Evolutionary conservation across 1,140 invertebrate genomes (phyloP), one percentile per base, ranked within the genome.

Genomic region (Heliothis virescens): DNA sequence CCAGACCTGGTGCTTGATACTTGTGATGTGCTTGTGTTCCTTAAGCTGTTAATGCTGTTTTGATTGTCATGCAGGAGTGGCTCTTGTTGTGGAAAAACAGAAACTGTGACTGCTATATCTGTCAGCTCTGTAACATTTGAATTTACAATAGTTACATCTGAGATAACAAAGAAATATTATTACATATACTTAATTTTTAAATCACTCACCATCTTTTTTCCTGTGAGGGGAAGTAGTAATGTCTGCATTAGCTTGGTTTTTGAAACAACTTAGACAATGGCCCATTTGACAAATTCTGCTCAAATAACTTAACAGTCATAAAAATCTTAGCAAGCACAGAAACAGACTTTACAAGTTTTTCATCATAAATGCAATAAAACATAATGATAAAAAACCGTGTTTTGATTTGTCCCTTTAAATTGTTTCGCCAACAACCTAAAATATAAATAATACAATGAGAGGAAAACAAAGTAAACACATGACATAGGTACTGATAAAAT

Each of bases 261-360:
- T 96, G 91, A 97, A 97, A 94, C 97, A 97, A 90, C 96, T 96
- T 89, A 96, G 95, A 95, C 96, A 97, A 95, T 97, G 97, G 96
- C 96, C 96, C 97, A 97, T 97, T 97, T 95, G 96, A 96, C 87
- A 95, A 86, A 89, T 85, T 88, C 81, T 89, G 69, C 78, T 83
- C 72, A 63, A 86, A 83, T 87, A 80, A 85, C 80, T 83, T 90
- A 82, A 85, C 81, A 90, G 84, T 86, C 87, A 89, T 90, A 90
- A 90, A 91, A 90, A 29, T 81, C 73, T 80, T 86, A 80, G 82
- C 72, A 83, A 86, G 77, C 82, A 81, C 78, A 87, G 84, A 85
- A 83, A 79, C 82, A 86, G 77, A 84, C 76, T 86, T 89, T 82
- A 83, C 85, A 79, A 90, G 85, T 88, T 86, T 85, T 90, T 88